Conservation (phyloP, 1,140 invertebrate genomes). For the Drosophila chauvacae region DNA sequence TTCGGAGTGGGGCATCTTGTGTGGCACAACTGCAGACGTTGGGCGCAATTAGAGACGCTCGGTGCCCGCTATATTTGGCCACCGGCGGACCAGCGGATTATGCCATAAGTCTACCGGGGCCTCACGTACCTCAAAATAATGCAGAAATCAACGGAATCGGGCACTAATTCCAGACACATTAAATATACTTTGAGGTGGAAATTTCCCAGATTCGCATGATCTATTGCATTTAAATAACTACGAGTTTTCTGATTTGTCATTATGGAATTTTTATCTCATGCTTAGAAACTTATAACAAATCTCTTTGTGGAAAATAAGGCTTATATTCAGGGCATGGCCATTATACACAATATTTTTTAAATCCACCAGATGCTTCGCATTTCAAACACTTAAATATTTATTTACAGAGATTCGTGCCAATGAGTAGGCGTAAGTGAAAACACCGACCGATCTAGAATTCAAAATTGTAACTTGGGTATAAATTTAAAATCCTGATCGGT, state of each 20-base stretch:
- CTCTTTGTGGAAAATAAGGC: background rate
- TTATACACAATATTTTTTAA: background rate
- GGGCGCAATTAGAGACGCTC: slow-evolving; percentile 71
- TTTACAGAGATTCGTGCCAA: background rate
- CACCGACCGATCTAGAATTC: slow-evolving; percentile 13
- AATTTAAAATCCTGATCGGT: slow-evolving; percentile 22
- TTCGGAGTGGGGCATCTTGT: slow-evolving; percentile 52
- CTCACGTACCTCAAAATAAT: background rate
- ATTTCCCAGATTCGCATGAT: background rate
- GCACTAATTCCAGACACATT: slow-evolving; percentile 1
- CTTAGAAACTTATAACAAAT: slow-evolving; percentile 6
- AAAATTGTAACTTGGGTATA: background rate
- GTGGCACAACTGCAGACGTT: slow-evolving; percentile 57
- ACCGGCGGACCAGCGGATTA: slow-evolving; percentile 30
- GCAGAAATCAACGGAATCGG: background rate
- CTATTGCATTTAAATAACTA: background rate
- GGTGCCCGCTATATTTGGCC: slow-evolving; percentile 50
- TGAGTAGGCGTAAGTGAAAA: background rate
- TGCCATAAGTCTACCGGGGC: slow-evolving; percentile 7
- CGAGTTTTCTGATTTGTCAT: background rate
- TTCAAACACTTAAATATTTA: background rate
- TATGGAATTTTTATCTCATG: background rate
- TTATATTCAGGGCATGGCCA: background rate
- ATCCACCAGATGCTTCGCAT: too few relatives aligned
- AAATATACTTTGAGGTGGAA: background rate